Evolutionary conservation across 2,113 vertebrate species (phyloP).

Genomic region (Callaeas wilsoni): DNA sequence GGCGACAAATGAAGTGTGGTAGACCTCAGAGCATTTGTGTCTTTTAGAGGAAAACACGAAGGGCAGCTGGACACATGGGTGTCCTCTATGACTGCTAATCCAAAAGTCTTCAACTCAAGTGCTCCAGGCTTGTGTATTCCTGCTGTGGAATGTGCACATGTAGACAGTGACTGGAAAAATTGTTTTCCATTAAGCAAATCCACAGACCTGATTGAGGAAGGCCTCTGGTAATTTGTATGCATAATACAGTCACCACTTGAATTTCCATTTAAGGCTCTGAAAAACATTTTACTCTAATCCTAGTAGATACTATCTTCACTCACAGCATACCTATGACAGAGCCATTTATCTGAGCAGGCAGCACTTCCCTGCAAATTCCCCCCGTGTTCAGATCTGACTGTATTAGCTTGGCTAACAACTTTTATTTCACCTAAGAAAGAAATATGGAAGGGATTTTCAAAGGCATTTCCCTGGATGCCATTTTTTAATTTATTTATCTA

Average conservation of each 20-base stretch:
- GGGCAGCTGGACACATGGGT: background rate
- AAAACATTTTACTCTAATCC: conserved; percentile 62
- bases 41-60: background rate
- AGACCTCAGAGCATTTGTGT: background rate
- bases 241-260: conserved; percentile 64
- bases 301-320: conserved; percentile 54
- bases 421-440: conserved; percentile 43
- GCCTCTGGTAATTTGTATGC: conserved; percentile 62
- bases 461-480: background rate
- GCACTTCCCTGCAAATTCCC: conserved; percentile 24
- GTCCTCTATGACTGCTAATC: background rate
- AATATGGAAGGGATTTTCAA: conserved; percentile 32
- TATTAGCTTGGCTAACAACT: conserved; percentile 46
- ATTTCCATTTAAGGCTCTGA: conserved; percentile 68
- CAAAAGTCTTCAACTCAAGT: background rate
- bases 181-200: conserved; percentile 59
- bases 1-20: background rate
- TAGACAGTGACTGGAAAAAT: conserved; percentile 54
- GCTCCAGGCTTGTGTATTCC: conserved; percentile 3
- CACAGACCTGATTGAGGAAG: conserved; percentile 58
- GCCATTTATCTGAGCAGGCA: conserved; percentile 41
- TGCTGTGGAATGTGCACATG: conserved; percentile 30
- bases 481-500: conserved; percentile 34
- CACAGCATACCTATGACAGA: conserved; percentile 36
- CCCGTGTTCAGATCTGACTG: conserved; percentile 21